These are phyloP conservation scores for Parauchenoglanis ngamensis DNA, from an alignment of 2,797 vertebrate species.

Conservation along the genomic window DNA sequence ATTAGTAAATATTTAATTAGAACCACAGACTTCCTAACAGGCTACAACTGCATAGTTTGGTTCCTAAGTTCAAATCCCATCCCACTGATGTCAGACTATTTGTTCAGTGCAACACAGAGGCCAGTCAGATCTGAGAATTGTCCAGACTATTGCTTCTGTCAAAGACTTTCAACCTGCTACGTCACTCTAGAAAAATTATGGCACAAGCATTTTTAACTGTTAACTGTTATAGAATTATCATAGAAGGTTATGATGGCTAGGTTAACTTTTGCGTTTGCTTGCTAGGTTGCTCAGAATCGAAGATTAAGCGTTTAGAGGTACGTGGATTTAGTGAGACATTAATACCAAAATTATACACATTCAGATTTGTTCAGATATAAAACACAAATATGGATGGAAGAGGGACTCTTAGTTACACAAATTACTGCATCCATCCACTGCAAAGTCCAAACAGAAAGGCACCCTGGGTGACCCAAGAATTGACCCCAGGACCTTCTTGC, in stretches of 20 bases:
- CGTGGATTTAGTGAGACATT: neutral
- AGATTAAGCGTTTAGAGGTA: neutral
- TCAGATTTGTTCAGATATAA: neutral
- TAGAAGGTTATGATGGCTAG: neutral
- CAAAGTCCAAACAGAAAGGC: no score
- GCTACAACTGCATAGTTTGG: neutral
- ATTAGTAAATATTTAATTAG: conserved; percentile 3
- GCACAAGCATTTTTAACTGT: neutral
- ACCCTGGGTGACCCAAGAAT: no score
- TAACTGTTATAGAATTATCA: neutral
- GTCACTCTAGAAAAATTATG: neutral
- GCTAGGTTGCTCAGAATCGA: neutral
- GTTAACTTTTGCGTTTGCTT: neutral
- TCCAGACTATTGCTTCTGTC: neutral
- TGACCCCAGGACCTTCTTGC: no score
- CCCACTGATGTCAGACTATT: neutral
- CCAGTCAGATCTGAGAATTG: neutral
- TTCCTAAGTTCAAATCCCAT: neutral
- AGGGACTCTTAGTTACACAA: neutral
- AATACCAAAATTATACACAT: neutral
- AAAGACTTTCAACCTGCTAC: neutral
- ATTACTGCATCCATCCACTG: neutral
- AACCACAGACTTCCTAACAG: conserved; percentile 11
- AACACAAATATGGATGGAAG: no score
- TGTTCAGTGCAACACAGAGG: neutral